phyloP scores from a whole-genome alignment of 2,888 invertebrate genomes.

The Cryptus armator region DNA sequence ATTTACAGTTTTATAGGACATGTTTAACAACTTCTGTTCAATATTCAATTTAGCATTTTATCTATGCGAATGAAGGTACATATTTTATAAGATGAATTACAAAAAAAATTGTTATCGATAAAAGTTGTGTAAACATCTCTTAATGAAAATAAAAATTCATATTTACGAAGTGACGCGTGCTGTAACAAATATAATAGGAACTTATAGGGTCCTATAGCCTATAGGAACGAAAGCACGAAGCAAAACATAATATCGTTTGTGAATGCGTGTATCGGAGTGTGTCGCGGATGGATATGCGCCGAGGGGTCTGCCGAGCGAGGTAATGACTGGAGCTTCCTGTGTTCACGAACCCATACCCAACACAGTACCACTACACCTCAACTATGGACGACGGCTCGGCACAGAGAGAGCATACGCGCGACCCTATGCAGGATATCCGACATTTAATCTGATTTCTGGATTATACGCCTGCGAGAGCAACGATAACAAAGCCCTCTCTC shows the following conservation, averaged over 20 bases:
- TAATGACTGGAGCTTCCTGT: constrained; percentile 84
- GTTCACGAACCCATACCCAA: constrained; percentile 75
- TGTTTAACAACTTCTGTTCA: too few species aligned
- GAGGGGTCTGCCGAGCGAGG: constrained; percentile 80
- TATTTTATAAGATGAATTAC: background rate
- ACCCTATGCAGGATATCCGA: constrained; percentile 84
- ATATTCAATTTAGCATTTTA: background rate
- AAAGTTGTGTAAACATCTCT: background rate
- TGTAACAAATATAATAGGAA: background rate
- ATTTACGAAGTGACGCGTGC: background rate
- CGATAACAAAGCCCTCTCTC: constrained; percentile 76
- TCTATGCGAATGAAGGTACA: background rate
- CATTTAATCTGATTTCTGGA: constrained; percentile 85
- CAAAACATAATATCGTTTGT: constrained; percentile 68
- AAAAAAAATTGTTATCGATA: background rate
- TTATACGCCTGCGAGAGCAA: constrained; percentile 79
- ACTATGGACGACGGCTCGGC: constrained; percentile 51
- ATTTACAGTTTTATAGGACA: background rate
- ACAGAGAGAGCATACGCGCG: constrained; percentile 63
- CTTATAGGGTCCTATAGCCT: background rate
- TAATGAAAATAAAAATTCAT: background rate
- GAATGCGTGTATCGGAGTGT: constrained; percentile 82
- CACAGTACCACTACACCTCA: constrained; percentile 43
- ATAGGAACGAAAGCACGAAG: constrained; percentile 28
- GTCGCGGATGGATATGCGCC: constrained; percentile 79